A percentile compares a stretch with the other conserved stretches of the same genome.
Evolutionary conservation across 53 echinoderm and acorn worm genomes (phyloP).

Genomic region (Antedon mediterranea): DNA sequence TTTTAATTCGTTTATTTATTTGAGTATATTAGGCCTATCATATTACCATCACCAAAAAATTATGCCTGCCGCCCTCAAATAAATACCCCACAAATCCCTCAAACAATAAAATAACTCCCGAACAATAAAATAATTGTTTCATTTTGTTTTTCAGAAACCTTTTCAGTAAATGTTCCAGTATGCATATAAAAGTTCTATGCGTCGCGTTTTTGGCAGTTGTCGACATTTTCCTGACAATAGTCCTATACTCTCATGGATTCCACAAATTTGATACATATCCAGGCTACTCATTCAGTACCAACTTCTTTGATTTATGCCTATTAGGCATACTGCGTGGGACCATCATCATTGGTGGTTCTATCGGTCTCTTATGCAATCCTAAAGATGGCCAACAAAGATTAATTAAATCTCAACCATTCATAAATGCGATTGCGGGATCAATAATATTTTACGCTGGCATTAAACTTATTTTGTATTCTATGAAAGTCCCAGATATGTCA

Average conservation of each 20-base stretch:
- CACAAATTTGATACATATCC: neutral
- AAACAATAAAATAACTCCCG: no score
- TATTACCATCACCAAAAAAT: no score
- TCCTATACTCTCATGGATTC: constrained; percentile 21
- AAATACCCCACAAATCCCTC: no score
- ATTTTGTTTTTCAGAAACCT: no score
- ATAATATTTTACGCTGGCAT: constrained; percentile 16
- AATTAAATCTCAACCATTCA: neutral
- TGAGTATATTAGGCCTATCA: no score
- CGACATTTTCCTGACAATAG: constrained; percentile 9
- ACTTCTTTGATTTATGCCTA: constrained; percentile 23
- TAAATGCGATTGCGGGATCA: neutral
- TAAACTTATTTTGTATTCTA: constrained; percentile 46
- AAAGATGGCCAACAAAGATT: constrained; percentile 20
- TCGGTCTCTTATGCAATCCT: constrained; percentile 19
- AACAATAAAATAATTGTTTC: no score
- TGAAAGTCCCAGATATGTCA: constrained; percentile 15
- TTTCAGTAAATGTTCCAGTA: no score
- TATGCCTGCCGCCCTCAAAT: no score
- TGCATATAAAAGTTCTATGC: neutral
- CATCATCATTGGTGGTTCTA: constrained; percentile 17
- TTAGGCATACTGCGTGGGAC: constrained; percentile 7
- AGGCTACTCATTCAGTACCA: constrained; percentile 5
- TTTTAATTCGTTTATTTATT: no score
- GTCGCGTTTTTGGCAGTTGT: neutral